Evolutionary conservation across 2,113 vertebrate genomes (phyloP).

Genomic region (Chaetura pelagica): DNA sequence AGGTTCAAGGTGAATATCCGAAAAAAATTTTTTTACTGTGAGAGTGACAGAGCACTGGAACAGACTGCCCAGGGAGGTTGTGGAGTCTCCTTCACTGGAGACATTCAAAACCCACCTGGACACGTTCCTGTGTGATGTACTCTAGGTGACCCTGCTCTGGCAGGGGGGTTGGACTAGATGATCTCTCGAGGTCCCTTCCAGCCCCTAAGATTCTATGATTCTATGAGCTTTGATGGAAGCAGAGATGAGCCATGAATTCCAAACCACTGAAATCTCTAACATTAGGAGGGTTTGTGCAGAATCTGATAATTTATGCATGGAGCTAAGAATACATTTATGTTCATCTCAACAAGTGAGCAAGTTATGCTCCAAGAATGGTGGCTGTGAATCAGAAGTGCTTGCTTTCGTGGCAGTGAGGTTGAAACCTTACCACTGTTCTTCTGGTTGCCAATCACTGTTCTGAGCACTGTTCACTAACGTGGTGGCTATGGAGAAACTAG

Average conservation of each 20-base stretch:
- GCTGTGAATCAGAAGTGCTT: not conserved
- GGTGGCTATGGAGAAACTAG: not conserved
- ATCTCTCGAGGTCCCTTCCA: too few species aligned
- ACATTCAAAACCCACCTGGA: too few species aligned
- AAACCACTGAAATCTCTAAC: not conserved
- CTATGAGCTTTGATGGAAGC: not conserved
- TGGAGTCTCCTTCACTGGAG: too few species aligned
- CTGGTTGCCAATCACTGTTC: not conserved
- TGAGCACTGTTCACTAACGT: accelerated
- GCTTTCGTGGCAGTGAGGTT: not conserved
- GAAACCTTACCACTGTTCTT: not conserved
- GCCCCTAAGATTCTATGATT: too few species aligned
- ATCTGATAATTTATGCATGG: not conserved
- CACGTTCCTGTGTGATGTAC: too few species aligned
- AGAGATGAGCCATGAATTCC: not conserved
- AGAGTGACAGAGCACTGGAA: too few species aligned
- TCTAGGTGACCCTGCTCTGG: too few species aligned
- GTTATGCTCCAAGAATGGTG: not conserved
- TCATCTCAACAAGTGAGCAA: not conserved
- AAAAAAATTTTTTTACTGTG: too few species aligned
- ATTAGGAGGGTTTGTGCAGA: not conserved
- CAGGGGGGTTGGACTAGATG: too few species aligned
- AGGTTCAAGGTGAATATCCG: too few species aligned
- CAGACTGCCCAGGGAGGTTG: too few species aligned
- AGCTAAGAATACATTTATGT: constrained; percentile 18